These are phyloP conservation scores for Prunella fulvescens DNA, from an alignment of 2,113 vertebrate genomes.

Conservation along the genomic window DNA sequence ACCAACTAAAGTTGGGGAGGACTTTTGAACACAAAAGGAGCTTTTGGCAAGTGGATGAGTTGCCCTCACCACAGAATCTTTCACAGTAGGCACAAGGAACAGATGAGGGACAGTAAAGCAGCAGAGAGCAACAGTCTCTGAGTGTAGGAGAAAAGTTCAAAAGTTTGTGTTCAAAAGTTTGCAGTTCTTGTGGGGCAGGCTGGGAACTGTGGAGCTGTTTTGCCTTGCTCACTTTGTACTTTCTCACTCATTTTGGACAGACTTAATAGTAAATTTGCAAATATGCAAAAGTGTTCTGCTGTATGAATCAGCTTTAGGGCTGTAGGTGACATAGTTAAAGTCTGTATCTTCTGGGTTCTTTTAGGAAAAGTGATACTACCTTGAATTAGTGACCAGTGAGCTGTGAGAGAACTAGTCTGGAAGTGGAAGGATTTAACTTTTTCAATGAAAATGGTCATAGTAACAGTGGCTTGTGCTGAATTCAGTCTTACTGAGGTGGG, in stretches of 20 bases:
- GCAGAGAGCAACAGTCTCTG: neutral
- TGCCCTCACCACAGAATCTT: neutral
- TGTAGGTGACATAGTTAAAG: neutral
- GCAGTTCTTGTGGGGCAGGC: neutral
- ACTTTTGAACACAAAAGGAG: neutral
- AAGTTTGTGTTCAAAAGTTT: neutral
- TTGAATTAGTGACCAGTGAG: neutral
- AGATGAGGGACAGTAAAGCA: neutral
- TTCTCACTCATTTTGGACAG: neutral
- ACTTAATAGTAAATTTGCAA: neutral
- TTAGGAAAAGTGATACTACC: neutral
- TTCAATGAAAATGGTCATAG: neutral
- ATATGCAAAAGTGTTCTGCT: neutral
- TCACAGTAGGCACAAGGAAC: neutral
- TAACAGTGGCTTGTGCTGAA: neutral
- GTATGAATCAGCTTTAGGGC: neutral
- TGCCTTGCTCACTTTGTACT: too few relatives aligned
- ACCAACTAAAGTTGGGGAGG: neutral
- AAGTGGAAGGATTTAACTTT: neutral
- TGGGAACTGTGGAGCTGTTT: neutral
- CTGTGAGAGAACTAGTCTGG: neutral
- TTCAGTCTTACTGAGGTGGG: neutral
- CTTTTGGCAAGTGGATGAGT: neutral
- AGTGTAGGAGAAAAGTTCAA: neutral
- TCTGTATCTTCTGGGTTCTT: neutral